Base-by-base conservation (phyloP, 1,140 invertebrate genomes). In the Rhopalosiphum maidis region DNA sequence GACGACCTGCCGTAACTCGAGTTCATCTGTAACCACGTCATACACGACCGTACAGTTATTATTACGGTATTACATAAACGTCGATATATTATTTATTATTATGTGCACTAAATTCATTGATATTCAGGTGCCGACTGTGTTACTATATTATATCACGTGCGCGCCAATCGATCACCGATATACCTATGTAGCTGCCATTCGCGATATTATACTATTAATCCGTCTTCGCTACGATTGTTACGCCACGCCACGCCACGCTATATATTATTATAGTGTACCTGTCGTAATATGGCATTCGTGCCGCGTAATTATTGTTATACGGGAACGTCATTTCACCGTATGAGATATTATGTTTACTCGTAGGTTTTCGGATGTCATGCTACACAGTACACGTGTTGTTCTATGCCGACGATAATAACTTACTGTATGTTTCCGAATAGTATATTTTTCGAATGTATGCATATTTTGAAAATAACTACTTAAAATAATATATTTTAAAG, bases 11-110 rank as follows among this genome's bases (percentile, higher is more conserved):
- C 93, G 86, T 88, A 89, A 77, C 93, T 88, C 55, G 93, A 89
- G 11, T 90, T 88, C 93, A 89, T 93, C 85, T 93, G 93, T 8
- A 93, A 93, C 30, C 89, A 30, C 37, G 35, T 23, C 83, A 30
- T 23, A 85, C 22, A 85, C 22, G 22, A 37, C 37, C 35, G 37
- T 41, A 22, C 9, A 22, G 82, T 83, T 37, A 37, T 83, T 83
- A 83, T 41, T 25, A 37, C 9, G 37, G 21, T 41, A 23, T 83
- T 37, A 83, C 35, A 22, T 41, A 30, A 60, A 30, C 6, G 37
- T 3, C 37, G 82, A 83, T 83, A 23, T 83, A 22, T 83, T 83
- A 83, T 83, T 37, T 37, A 37, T 41, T 37, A 23, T 41, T 9
- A 7, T 85, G 23, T 30, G 0, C 37, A 9, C 7, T 43, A 25